Percentiles rank a stretch among this genome's conserved stretches.
Evolutionary conservation across 2,113 vertebrate genomes (phyloP).

Genomic region (Sisor rabdophorus): DNA sequence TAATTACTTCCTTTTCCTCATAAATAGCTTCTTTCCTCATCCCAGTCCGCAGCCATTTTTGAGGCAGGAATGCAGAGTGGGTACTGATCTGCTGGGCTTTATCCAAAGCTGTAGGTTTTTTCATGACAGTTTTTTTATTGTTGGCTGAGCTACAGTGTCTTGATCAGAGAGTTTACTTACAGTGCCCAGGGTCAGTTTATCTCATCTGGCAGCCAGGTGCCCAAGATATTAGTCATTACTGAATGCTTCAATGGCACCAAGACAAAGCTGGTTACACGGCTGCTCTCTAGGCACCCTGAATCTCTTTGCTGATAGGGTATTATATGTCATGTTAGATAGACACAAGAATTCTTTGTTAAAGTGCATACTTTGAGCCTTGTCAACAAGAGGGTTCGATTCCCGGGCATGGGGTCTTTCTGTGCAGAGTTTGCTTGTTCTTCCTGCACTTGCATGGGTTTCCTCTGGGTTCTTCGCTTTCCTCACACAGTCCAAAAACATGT

Average conservation of each 20-base stretch:
- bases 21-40: background rate
- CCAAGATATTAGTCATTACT: constrained; percentile 23
- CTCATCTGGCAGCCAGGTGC: constrained; percentile 9
- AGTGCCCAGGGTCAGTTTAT: constrained; percentile 14
- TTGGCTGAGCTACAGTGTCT: constrained; percentile 12
- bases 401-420: too few relatives aligned
- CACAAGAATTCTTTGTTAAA: constrained; percentile 26
- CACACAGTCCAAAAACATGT: too few relatives aligned
- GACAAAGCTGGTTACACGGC: constrained; percentile 22
- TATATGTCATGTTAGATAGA: constrained; percentile 29
- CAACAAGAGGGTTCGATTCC: too few relatives aligned
- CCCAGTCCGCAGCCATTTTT: background rate
- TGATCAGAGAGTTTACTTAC: constrained; percentile 6
- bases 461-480: too few relatives aligned
- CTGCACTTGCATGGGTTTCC: too few relatives aligned
- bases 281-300: constrained; percentile 7
- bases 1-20: constrained; percentile 19
- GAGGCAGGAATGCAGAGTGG: constrained; percentile 10
- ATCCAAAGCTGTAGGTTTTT: constrained; percentile 27
- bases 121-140: constrained; percentile 26
- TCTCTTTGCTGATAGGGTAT: background rate
- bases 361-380: background rate
- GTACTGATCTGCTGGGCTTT: background rate
- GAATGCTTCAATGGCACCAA: constrained; percentile 14
- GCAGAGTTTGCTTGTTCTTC: too few relatives aligned